Conservation (phyloP, 2,797 vertebrate species). For the Trematomus bernacchii region DNA sequence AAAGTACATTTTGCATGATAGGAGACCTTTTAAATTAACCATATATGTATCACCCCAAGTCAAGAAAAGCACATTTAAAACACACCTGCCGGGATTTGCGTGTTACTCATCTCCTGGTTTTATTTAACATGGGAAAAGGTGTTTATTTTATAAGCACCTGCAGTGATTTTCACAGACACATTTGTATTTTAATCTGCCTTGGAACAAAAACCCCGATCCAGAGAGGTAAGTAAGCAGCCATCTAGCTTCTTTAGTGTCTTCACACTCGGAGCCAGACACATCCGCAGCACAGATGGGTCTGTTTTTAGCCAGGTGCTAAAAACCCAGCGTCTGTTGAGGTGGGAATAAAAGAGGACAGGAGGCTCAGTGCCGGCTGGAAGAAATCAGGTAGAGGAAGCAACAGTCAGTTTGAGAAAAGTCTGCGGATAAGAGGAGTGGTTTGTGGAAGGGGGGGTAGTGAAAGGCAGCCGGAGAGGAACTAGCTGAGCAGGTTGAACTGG, state of each 20-base stretch:
- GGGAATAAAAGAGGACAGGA: constrained; percentile 62
- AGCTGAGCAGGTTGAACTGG: constrained; percentile 77
- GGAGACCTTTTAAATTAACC: background rate
- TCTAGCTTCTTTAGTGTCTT: constrained; percentile 68
- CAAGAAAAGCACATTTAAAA: background rate
- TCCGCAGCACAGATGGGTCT: constrained; percentile 68
- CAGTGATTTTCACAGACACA: constrained; percentile 35
- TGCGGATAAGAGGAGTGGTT: constrained; percentile 22
- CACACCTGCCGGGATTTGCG: background rate
- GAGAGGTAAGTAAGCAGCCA: constrained; percentile 35
- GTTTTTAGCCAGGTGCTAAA: constrained; percentile 72
- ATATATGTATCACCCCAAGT: background rate
- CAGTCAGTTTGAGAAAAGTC: constrained; percentile 47
- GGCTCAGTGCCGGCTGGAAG: constrained; percentile 60
- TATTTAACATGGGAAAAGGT: background rate
- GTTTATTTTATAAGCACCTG: constrained; percentile 12
- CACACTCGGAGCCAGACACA: constrained; percentile 56
- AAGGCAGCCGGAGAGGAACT: constrained; percentile 56
- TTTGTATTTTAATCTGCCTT: constrained; percentile 51
- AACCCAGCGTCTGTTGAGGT: constrained; percentile 56
- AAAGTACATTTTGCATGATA: too few relatives aligned
- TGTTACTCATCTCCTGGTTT: constrained; percentile 21
- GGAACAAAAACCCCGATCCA: constrained; percentile 43
- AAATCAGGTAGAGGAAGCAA: constrained; percentile 60
- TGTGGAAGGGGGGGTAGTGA: background rate